Evolutionary conservation across 2,113 vertebrate genomes (phyloP).

Genomic region (Misgurnus mizolepis): DNA sequence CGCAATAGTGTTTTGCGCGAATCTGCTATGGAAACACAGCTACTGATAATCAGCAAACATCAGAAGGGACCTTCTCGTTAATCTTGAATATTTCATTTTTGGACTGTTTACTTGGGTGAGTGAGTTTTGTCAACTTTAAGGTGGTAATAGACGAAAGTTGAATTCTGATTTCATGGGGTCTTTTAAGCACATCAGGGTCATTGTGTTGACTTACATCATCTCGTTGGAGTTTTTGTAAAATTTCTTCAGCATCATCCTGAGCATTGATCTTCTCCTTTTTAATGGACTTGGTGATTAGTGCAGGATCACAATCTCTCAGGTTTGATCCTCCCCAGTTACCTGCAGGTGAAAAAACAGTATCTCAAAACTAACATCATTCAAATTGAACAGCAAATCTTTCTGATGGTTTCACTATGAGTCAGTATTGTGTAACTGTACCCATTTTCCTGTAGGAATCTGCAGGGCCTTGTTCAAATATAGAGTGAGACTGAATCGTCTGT

Average conservation of each 20-base stretch:
- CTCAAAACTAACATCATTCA: background rate
- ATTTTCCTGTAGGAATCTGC: slow-evolving; percentile 67
- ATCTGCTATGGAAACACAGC: no score
- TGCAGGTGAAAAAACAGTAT: slow-evolving; percentile 10
- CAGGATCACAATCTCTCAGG: slow-evolving; percentile 49
- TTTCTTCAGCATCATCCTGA: slow-evolving; percentile 63
- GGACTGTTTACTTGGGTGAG: no score
- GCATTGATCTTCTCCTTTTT: slow-evolving; percentile 67
- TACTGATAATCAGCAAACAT: no score
- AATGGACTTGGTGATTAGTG: slow-evolving; percentile 60
- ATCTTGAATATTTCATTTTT: no score
- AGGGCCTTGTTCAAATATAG: slow-evolving; percentile 78
- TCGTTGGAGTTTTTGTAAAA: slow-evolving; percentile 72
- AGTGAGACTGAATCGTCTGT: slow-evolving; percentile 76
- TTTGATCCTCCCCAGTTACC: slow-evolving; percentile 53
- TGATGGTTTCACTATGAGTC: background rate
- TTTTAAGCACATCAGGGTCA: background rate
- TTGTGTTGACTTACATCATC: slow-evolving; percentile 66
- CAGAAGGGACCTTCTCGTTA: no score
- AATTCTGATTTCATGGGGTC: no score
- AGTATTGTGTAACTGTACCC: slow-evolving; percentile 56
- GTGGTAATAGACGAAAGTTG: no score
- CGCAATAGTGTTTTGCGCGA: no score
- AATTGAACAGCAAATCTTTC: no score
- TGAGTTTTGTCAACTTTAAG: no score